Conservation (phyloP, 1,140 invertebrate species). For the Zaprionus kolodkinae region DNA sequence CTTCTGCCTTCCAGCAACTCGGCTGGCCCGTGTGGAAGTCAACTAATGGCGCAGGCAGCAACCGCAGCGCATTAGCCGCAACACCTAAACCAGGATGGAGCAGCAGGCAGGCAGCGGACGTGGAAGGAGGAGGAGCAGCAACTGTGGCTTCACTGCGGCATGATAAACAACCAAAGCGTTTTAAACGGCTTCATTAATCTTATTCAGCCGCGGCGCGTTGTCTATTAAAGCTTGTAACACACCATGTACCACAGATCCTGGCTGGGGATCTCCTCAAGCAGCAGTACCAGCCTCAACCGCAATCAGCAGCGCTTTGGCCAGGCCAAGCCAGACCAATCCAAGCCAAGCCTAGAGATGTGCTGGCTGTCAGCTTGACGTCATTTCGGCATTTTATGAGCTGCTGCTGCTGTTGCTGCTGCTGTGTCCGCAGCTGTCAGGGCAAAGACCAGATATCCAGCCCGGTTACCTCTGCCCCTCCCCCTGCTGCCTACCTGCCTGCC, state of each 20-base stretch:
- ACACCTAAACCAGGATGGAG: conserved; percentile 34
- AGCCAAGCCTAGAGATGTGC: conserved; percentile 68
- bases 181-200: conserved; percentile 83
- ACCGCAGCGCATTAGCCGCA: conserved; percentile 65
- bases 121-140: conserved; percentile 12
- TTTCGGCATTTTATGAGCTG: conserved; percentile 77
- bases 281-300: conserved; percentile 15
- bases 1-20: neutral
- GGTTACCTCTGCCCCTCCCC: neutral
- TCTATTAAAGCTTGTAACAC: conserved; percentile 82
- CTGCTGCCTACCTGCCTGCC: neutral
- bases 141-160: conserved; percentile 52
- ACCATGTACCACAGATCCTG: conserved; percentile 30
- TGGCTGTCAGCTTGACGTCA: conserved; percentile 79
- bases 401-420: conserved; percentile 50
- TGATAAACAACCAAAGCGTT: conserved; percentile 83
- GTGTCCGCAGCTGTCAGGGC: conserved; percentile 20
- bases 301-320: conserved; percentile 45
- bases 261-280: conserved; percentile 3
- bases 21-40: conserved; percentile 17
- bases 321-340: conserved; percentile 29
- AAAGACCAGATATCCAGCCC: neutral
- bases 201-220: conserved; percentile 77
- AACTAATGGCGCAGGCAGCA: conserved; percentile 54
- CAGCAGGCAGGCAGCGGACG: conserved; percentile 1